These are phyloP conservation scores for Dreissena rostriformis DNA, from an alignment of 1,140 invertebrate species.

Conservation along the genomic window DNA sequence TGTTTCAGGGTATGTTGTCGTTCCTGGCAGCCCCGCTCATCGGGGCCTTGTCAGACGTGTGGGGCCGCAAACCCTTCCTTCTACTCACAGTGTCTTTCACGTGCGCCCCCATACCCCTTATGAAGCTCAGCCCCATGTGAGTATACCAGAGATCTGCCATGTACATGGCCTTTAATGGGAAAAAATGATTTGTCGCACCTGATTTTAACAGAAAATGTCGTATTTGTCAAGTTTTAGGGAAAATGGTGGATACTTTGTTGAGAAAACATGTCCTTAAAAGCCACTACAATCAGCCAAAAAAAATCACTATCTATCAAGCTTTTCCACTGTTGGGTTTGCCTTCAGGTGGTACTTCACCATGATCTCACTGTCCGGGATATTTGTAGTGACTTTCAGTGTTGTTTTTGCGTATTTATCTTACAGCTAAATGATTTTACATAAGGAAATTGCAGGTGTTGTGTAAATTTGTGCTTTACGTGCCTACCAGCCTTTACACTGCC, in stretches of 20 bases:
- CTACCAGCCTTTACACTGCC: too few relatives aligned
- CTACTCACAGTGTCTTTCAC: slow-evolving; percentile 99
- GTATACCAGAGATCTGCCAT: slow-evolving; percentile 52
- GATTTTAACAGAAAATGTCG: background rate
- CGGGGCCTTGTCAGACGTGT: slow-evolving; percentile 98
- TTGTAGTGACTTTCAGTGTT: slow-evolving; percentile 98
- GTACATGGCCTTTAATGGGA: background rate
- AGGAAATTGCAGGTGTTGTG: too few relatives aligned
- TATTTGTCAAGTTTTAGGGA: too few relatives aligned
- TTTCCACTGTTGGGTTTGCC: too few relatives aligned
- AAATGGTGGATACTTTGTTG: too few relatives aligned
- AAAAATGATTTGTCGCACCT: background rate
- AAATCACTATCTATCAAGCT: too few relatives aligned
- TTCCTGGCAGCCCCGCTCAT: slow-evolving; percentile 98
- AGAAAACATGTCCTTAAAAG: too few relatives aligned
- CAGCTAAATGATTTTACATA: too few relatives aligned
- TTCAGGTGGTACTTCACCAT: slow-evolving; percentile 99
- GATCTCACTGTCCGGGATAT: slow-evolving; percentile 99
- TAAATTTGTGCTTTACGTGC: too few relatives aligned
- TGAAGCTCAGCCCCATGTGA: slow-evolving; percentile 98
- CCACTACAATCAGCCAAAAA: too few relatives aligned
- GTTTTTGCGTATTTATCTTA: slow-evolving; percentile 99
- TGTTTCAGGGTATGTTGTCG: slow-evolving; percentile 93
- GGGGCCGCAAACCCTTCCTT: slow-evolving; percentile 99
- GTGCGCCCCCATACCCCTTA: slow-evolving; percentile 98